Conservation (phyloP, 2,888 invertebrate species). For the Heliconius ethilla region DNA sequence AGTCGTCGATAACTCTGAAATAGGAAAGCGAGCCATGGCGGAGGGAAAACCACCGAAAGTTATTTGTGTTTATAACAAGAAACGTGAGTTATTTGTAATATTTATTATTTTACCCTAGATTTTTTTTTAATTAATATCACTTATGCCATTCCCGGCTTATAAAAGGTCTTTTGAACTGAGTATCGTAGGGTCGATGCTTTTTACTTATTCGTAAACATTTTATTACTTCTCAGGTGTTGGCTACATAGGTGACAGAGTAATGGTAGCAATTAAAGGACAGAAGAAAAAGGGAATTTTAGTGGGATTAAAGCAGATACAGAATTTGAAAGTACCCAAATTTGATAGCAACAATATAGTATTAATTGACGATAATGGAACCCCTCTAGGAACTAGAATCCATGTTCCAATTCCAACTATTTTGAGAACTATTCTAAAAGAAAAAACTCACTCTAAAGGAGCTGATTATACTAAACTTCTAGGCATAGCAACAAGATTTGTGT, state of each 20-base stretch:
- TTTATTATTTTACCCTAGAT: slow-evolving; percentile 1
- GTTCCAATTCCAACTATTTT: slow-evolving; percentile 96
- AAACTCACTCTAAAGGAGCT: slow-evolving; percentile 90
- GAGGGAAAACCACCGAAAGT: slow-evolving; percentile 96
- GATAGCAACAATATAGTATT: slow-evolving; percentile 98
- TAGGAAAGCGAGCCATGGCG: slow-evolving; percentile 96
- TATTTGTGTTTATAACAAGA: slow-evolving; percentile 96
- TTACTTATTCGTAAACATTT: slow-evolving; percentile 1
- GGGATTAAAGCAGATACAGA: slow-evolving; percentile 92
- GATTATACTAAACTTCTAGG: slow-evolving; percentile 96
- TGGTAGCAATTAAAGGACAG: slow-evolving; percentile 96
- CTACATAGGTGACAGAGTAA: slow-evolving; percentile 89
- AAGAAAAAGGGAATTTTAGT: slow-evolving; percentile 93
- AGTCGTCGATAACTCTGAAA: slow-evolving; percentile 98
- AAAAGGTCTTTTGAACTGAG: background rate
- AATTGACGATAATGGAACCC: slow-evolving; percentile 96
- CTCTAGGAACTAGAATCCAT: slow-evolving; percentile 96
- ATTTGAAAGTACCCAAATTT: slow-evolving; percentile 91
- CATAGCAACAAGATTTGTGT: slow-evolving; percentile 94
- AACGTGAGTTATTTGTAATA: slow-evolving; percentile 60
- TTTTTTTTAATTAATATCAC: background rate
- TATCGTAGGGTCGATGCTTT: background rate
- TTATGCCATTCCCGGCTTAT: no score
- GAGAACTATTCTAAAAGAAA: slow-evolving; percentile 90
- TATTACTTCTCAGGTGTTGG: slow-evolving; percentile 71